A percentile compares a stretch with the other conserved stretches of the same genome.
Evolutionary conservation across 2,888 invertebrate species (phyloP).

Genomic region (Drosophila monieri): DNA sequence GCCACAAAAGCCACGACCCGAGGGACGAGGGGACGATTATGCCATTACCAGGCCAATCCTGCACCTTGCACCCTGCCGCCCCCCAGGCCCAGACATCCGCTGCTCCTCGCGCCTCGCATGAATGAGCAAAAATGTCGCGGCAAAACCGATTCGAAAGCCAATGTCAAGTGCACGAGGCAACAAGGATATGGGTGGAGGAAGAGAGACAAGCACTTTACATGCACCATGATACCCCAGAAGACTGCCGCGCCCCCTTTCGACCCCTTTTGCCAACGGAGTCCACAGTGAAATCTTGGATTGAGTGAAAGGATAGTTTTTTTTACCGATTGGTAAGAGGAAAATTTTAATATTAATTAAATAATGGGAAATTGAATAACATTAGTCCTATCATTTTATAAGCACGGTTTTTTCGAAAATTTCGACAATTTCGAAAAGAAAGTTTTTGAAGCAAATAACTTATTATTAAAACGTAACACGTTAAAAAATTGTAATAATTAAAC

Average conservation of each 20-base stretch:
- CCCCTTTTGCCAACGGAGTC: not conserved
- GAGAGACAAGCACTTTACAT: constrained; percentile 44
- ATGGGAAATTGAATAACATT: too few relatives aligned
- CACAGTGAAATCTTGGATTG: constrained; percentile 2
- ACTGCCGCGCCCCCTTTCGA: not conserved
- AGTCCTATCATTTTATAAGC: too few relatives aligned
- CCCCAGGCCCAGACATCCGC: not conserved
- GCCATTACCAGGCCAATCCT: constrained; percentile 44
- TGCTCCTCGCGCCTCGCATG: constrained; percentile 39
- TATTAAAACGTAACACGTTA: too few relatives aligned
- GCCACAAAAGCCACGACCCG: not conserved
- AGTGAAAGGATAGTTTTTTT: not conserved
- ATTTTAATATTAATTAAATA: too few relatives aligned
- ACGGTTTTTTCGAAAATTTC: too few relatives aligned
- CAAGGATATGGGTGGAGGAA: constrained; percentile 19
- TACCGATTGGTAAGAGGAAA: not conserved
- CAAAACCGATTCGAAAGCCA: constrained; percentile 36
- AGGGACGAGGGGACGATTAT: constrained; percentile 28
- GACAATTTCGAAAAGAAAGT: too few relatives aligned
- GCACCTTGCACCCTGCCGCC: constrained; percentile 3
- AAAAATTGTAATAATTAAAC: too few relatives aligned
- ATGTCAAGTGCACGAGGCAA: constrained; percentile 70
- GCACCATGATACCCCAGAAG: constrained; percentile 30
- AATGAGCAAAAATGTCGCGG: constrained; percentile 54
- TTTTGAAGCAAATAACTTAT: too few relatives aligned